Evolutionary conservation across 1,140 invertebrate genomes (phyloP), one percentile per base, ranked within the genome.

Genomic region (Babylonia areolata): DNA sequence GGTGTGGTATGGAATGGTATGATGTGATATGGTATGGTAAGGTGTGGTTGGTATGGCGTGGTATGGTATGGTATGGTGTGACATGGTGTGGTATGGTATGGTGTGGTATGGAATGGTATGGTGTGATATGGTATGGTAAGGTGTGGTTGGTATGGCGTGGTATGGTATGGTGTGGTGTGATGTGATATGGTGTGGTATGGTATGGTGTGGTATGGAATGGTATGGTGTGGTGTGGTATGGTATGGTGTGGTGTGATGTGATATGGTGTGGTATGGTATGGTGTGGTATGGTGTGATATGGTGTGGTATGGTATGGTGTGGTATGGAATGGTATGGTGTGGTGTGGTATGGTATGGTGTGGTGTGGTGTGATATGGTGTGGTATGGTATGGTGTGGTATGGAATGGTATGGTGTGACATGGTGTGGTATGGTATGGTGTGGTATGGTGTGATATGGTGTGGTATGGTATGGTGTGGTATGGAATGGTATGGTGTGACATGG

Each of bases 381-480:
- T 87, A 88, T 90, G 88, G 87, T 88, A 88, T 85, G 84, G 77
- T 85, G 51, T 79, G 84, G 77, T 85, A 85, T 80, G 75, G 77
- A 79, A 80, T 85, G 73, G 84, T 85, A 31, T 85, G 84, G 84
- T 79, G 31, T 85, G 84, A 46, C 79, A 85, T 85, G 84, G 77
- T 85, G 54, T 85, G 84, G 77, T 77, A 89, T 89, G 87, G 81
- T 69, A 83, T 83, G 81, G 81, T 83, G 33, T 84, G 46, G 46
- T 20, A 51, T 51, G 46, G 46, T 54, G 58, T 78, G 20, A 35
- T 69, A 54, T 87, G 86, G 20, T 87, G 81, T 42, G 39, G 95
- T 96, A 78, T 84, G 93, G 37, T 94, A 95, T 1, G 93, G 93
- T 81, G 94, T 42, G 35, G 64, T 86, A 15, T 33, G 20, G n/a